phyloP scores from a whole-genome alignment of 2,113 vertebrate species.

The Muntiacus reevesi region DNA sequence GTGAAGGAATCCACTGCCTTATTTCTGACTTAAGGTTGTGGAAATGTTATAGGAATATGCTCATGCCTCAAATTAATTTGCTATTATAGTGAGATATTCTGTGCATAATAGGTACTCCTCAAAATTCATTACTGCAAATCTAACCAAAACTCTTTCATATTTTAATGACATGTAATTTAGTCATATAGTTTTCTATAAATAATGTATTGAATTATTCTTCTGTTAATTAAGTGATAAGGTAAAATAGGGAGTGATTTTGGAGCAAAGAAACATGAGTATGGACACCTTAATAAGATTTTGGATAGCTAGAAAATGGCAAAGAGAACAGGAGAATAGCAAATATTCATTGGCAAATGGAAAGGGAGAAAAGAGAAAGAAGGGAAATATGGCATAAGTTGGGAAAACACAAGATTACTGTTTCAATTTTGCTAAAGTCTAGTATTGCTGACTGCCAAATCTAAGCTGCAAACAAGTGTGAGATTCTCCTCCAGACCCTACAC shows the following conservation, averaged over 20 bases:
- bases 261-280: neutral
- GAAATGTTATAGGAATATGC: neutral
- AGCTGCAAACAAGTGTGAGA: accelerated
- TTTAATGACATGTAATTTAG: neutral
- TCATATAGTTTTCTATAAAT: neutral
- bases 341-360: neutral
- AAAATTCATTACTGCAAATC: neutral
- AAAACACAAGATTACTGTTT: neutral
- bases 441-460: neutral
- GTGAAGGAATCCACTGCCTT: neutral
- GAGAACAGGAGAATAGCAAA: neutral
- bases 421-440: neutral
- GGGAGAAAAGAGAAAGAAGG: neutral
- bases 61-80: neutral
- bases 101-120: neutral
- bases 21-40: neutral
- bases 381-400: neutral
- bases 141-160: neutral
- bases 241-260: neutral
- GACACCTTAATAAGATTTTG: neutral
- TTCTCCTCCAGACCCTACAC: neutral
- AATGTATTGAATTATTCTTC: neutral
- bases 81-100: neutral
- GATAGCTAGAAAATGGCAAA: neutral
- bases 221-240: neutral